Conservation (phyloP, 2,113 vertebrate species). For the Coturnix japonica region DNA sequence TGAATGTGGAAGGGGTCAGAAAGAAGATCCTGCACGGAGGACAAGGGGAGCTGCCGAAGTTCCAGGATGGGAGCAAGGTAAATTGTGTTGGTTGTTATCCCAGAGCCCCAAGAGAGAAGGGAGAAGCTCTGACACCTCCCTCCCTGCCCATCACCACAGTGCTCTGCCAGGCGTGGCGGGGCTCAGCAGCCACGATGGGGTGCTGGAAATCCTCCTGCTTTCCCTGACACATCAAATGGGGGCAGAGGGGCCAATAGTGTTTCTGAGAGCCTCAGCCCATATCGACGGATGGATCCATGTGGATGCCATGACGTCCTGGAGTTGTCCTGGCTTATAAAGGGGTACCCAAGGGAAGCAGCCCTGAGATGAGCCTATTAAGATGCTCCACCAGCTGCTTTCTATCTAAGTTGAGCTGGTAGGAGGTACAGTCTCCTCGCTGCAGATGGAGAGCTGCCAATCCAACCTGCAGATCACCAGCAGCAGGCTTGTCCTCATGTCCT, state of each 20-base stretch:
- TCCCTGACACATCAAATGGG: not conserved
- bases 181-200: rapidly evolving
- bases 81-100: not conserved
- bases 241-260: not conserved
- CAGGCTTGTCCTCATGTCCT: rapidly evolving
- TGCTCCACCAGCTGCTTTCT: not conserved
- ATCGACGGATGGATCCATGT: too few species aligned
- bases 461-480: not conserved
- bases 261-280: rapidly evolving
- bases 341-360: not conserved
- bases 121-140: rapidly evolving
- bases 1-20: constrained; percentile 82
- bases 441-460: not conserved
- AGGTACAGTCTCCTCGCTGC: not conserved
- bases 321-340: not conserved
- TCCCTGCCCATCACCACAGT: not conserved
- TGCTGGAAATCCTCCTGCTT: not conserved
- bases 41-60: constrained; percentile 78
- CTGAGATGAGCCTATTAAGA: not conserved
- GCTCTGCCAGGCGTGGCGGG: not conserved
- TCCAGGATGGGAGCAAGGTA: constrained; percentile 88
- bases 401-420: not conserved
- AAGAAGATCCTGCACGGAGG: constrained; percentile 89
- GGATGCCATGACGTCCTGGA: not conserved
- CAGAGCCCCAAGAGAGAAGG: not conserved